phyloP scores from a whole-genome alignment of 2,797 vertebrate genomes.

The Malurus splendens region DNA sequence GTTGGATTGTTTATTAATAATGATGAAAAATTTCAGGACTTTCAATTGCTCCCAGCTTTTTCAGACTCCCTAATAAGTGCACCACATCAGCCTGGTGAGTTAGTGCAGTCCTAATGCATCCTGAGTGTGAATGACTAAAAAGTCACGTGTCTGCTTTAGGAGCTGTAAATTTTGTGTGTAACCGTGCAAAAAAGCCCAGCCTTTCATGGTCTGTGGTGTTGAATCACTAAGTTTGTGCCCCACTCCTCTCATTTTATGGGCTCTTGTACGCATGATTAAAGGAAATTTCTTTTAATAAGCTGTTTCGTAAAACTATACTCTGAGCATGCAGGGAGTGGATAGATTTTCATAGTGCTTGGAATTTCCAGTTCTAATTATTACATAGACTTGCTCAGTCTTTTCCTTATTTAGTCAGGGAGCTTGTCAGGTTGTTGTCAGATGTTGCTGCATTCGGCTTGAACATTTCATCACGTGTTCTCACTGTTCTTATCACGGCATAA shows the following conservation, averaged over 20 bases:
- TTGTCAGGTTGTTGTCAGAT: not conserved
- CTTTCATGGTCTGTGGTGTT: not conserved
- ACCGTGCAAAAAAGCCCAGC: not conserved
- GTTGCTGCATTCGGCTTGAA: not conserved
- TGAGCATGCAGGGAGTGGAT: not conserved
- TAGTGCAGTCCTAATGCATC: not conserved
- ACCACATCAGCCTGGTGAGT: not conserved
- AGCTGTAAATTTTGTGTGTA: not conserved
- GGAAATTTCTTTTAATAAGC: not conserved
- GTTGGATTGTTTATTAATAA: not conserved
- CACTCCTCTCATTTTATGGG: not conserved
- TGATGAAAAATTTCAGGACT: not conserved
- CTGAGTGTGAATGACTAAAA: constrained; percentile 16
- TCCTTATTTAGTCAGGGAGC: not conserved
- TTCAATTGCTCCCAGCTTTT: not conserved
- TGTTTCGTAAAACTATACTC: not conserved
- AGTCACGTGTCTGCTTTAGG: not conserved
- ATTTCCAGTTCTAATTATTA: not conserved
- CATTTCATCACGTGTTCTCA: not conserved
- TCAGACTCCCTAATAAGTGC: not conserved
- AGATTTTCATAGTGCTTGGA: not conserved
- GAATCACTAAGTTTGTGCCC: not conserved
- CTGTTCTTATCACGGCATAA: not conserved
- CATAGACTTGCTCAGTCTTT: not conserved
- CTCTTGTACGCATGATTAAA: not conserved